Base-by-base conservation (phyloP, 2,113 vertebrate genomes). In the Parus major region DNA sequence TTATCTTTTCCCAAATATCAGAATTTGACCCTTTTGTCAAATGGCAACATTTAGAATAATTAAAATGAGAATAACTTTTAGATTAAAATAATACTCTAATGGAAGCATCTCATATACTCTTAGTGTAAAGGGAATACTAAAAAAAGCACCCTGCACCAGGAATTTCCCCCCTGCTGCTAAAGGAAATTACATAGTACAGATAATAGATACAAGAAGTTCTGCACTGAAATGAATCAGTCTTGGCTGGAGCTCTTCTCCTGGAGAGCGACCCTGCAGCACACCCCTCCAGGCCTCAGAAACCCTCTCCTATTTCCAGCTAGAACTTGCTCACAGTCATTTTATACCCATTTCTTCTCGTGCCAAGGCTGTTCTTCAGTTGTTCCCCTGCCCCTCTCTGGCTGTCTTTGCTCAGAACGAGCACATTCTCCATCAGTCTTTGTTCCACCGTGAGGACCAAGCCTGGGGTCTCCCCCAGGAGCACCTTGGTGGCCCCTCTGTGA, bases 81-180 rank as follows among this genome's bases (percentile, higher is more conserved):
- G 15, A 31, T 11, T 53, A 27, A 69, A 84, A 60, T 42, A 84
- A 63, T 52, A 23, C 7, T 42, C 7, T 33, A 61, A 71, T 23
- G 5, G 36, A 23, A 87, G 8, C 9, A 1, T 13, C 52, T 82
- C 11, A 9, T 25, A 28, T n/a, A 33, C 14, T n/a, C 11, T 29
- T 49, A 46, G 15, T 33, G 4, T 24, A 76, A 89, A 85, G 8
- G 1, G 19, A 68, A 78, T n/a, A 44, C 44, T 68, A 61, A 61
- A 96, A 82, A 52, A 90, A 93, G 18, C 55, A 61, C 50, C 28
- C 50, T n/a, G 15, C 42, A 73, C 35, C 46, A 49, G 21, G 36
- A 88, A 36, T 44, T 87, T 68, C 82, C 87, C n/a, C 61, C 78
- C 65, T 82, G 87, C 78, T 95, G 82, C 36, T 95, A 79, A 36